phyloP scores from a whole-genome alignment of 2,113 vertebrate species.

The Girardinichthys multiradiatus region DNA sequence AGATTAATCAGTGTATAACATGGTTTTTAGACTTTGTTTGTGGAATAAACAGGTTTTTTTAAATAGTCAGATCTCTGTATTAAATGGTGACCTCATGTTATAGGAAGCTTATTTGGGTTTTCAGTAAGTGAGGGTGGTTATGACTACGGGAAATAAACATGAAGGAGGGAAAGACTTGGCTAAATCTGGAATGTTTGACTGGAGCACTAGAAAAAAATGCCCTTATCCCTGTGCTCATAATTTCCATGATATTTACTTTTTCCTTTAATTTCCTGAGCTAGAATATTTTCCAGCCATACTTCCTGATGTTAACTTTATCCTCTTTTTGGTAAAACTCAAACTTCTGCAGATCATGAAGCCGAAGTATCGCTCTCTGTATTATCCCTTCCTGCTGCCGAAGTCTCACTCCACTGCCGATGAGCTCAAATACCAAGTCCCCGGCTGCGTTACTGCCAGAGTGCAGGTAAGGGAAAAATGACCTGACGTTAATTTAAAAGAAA shows the following conservation, averaged over 20 bases:
- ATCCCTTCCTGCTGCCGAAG: slow-evolving; percentile 95
- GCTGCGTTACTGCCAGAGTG: slow-evolving; percentile 81
- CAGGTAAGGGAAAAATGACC: slow-evolving; percentile 82
- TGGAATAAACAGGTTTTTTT: background rate
- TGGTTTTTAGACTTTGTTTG: background rate
- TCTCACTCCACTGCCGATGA: slow-evolving; percentile 88
- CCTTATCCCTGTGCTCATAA: slow-evolving; percentile 4
- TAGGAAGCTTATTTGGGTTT: background rate
- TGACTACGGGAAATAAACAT: background rate
- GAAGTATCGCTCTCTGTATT: slow-evolving; percentile 94
- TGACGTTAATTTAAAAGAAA: background rate
- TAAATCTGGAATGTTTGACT: slow-evolving; percentile 1
- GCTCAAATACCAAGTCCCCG: slow-evolving; percentile 87
- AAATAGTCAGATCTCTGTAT: too few relatives aligned
- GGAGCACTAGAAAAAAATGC: slow-evolving; percentile 7
- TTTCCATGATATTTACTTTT: slow-evolving; percentile 28
- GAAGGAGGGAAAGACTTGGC: slow-evolving; percentile 12
- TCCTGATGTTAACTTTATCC: background rate
- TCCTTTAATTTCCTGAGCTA: background rate
- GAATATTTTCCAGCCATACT: background rate
- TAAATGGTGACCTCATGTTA: background rate
- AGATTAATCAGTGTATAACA: background rate
- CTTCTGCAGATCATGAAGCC: slow-evolving; percentile 92
- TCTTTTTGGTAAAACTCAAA: background rate
- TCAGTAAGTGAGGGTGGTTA: background rate